These are phyloP conservation scores for Hippotragus niger DNA, from an alignment of 2,113 vertebrate species.

Conservation along the genomic window DNA sequence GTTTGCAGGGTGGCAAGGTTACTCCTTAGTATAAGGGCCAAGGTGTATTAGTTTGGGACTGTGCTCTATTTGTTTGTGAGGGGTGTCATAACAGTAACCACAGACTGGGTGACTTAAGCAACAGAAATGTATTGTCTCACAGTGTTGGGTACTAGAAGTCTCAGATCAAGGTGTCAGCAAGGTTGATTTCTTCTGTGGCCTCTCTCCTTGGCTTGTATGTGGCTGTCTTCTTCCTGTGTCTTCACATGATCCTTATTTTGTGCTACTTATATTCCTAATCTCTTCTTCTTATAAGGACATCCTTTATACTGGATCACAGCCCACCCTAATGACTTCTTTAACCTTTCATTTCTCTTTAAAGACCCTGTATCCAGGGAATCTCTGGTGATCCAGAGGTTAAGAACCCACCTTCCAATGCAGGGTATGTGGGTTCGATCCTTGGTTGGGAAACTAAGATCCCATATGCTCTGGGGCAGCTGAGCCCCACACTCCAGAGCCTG, in stretches of 20 bases:
- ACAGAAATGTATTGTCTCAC: neutral
- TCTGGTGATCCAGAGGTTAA: neutral
- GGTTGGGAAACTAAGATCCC: neutral
- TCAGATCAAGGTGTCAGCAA: neutral
- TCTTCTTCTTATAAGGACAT: neutral
- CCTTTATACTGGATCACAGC: neutral
- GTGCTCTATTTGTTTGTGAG: neutral
- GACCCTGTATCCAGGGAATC: neutral
- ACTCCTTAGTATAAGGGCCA: fast-evolving
- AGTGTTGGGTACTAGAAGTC: neutral
- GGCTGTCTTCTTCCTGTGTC: neutral
- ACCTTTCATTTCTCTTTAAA: neutral
- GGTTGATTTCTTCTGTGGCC: neutral
- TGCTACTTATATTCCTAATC: neutral
- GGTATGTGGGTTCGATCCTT: neutral
- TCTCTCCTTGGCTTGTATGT: neutral
- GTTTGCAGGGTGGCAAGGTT: neutral
- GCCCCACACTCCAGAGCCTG: neutral
- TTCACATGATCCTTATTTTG: neutral
- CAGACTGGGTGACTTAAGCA: neutral
- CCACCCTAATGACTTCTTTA: neutral
- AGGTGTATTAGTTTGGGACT: neutral
- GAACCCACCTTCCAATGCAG: neutral
- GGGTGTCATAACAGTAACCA: neutral
- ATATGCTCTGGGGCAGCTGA: neutral